These are phyloP conservation scores for Drosophila murphyi DNA, from an alignment of 1,140 invertebrate genomes.

Conservation along the genomic window DNA sequence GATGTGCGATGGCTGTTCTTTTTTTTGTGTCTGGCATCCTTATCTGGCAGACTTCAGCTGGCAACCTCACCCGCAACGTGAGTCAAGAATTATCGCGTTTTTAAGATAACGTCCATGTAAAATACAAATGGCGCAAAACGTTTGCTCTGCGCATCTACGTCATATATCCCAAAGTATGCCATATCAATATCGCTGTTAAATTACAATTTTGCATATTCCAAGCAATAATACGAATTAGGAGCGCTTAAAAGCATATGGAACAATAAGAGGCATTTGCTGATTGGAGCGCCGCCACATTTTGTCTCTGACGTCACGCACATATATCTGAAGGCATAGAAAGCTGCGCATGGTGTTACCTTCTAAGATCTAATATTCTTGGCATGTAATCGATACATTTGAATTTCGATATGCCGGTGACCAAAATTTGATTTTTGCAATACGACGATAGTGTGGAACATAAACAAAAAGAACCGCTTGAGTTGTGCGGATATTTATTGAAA, in stretches of 20 bases:
- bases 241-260: background rate
- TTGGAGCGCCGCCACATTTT: background rate
- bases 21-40: constrained; percentile 51
- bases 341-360: constrained; percentile 16
- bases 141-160: constrained; percentile 37
- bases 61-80: constrained; percentile 40
- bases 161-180: background rate
- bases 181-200: background rate
- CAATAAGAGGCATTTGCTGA: background rate
- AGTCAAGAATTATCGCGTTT: constrained; percentile 44
- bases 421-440: background rate
- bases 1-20: constrained; percentile 39
- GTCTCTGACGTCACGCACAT: constrained; percentile 2
- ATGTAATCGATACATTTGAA: background rate
- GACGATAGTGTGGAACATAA: constrained; percentile 18
- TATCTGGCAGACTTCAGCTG: constrained; percentile 38
- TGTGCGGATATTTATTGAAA: background rate
- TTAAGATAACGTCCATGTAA: constrained; percentile 25
- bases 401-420: constrained; percentile 13
- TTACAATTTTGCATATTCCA: no score
- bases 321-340: constrained; percentile 1
- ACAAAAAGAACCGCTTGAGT: constrained; percentile 19
- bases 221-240: no score
- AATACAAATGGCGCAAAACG: background rate
- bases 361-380: background rate